Percentiles rank a stretch among this genome's conserved stretches.
Conservation (phyloP, 2,113 vertebrate species). For the Sylvietta virens region DNA sequence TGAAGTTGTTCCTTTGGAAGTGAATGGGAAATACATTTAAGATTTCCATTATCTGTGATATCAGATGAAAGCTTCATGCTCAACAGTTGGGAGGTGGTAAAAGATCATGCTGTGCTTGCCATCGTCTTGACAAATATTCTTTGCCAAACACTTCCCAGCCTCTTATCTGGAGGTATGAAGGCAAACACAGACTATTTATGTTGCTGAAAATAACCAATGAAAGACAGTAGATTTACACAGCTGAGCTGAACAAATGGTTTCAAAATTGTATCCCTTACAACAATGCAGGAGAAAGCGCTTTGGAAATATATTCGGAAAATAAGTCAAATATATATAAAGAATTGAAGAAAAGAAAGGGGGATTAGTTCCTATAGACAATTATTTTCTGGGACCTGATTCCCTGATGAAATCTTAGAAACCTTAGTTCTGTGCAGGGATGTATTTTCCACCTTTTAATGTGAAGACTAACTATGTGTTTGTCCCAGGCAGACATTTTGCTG, state of each 20-base stretch:
- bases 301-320: background rate
- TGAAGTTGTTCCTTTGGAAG: background rate
- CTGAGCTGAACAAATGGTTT: background rate
- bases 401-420: background rate
- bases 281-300: background rate
- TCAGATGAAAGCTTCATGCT: background rate
- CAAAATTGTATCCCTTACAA: background rate
- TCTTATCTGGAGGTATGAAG: background rate
- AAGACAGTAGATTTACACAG: background rate
- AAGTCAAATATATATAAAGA: background rate
- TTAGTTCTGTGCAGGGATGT: background rate
- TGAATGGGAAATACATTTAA: background rate
- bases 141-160: background rate
- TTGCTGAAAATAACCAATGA: background rate
- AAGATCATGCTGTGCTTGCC: background rate
- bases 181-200: background rate
- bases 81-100: background rate
- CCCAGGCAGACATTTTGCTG: background rate
- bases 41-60: background rate
- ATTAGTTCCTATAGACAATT: background rate
- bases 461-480: background rate
- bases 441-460: background rate
- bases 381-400: background rate
- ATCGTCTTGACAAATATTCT: background rate
- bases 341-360: background rate